Conservation (phyloP, 2,888 invertebrate species). For the Nowickia ferox region DNA sequence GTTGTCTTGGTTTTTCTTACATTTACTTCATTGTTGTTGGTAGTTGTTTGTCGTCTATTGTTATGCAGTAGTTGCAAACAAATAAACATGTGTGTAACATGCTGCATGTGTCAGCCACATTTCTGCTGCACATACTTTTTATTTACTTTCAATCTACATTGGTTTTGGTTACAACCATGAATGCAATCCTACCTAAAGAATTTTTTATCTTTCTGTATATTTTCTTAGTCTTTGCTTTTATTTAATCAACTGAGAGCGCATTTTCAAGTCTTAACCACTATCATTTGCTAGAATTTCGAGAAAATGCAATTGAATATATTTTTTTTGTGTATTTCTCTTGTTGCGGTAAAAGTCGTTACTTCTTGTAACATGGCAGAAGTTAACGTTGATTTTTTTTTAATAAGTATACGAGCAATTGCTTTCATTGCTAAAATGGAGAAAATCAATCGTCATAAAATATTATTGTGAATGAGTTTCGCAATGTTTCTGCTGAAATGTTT, state of each 20-base stretch:
- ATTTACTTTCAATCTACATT: background rate
- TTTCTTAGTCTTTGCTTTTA: slow-evolving; percentile 67
- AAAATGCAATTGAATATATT: slow-evolving; percentile 60
- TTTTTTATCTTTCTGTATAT: slow-evolving; percentile 21
- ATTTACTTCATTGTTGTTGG: slow-evolving; percentile 8
- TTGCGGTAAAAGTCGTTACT: slow-evolving; percentile 12
- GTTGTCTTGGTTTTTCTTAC: background rate
- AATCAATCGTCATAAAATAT: slow-evolving; percentile 56
- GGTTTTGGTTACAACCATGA: background rate
- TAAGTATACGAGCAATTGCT: background rate
- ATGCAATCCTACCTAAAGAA: slow-evolving; percentile 44
- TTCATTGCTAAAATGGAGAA: slow-evolving; percentile 23
- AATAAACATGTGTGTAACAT: slow-evolving; percentile 23
- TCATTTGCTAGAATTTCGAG: slow-evolving; percentile 59
- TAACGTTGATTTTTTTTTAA: slow-evolving; percentile 23
- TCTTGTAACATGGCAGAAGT: slow-evolving; percentile 49
- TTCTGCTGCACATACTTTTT: background rate
- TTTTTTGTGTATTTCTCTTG: slow-evolving; percentile 5
- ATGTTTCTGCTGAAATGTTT: slow-evolving; percentile 62
- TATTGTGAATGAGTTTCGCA: slow-evolving; percentile 36
- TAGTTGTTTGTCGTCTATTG: slow-evolving; percentile 20
- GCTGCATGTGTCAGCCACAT: slow-evolving; percentile 65
- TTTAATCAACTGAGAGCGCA: slow-evolving; percentile 76
- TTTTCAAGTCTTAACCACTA: slow-evolving; percentile 69
- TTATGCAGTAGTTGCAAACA: slow-evolving; percentile 17